Percentiles rank a stretch among this genome's conserved stretches.
Conservation (phyloP, 1,140 invertebrate genomes). For the Pectinophora gossypiella region DNA sequence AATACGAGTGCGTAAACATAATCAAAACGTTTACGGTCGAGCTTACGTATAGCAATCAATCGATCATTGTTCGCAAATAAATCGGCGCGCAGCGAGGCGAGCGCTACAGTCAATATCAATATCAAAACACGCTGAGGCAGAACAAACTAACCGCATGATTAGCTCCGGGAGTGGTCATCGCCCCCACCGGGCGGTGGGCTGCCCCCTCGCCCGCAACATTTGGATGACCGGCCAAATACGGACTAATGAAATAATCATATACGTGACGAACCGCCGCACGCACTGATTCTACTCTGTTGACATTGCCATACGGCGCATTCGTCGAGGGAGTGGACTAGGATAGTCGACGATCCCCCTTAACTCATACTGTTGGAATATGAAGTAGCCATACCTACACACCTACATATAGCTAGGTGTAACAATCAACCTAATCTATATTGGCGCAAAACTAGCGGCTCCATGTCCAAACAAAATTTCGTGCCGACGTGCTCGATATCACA, state of each 20-base stretch:
- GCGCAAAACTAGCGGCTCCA: too few species aligned
- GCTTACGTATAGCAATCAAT: slow-evolving; percentile 67
- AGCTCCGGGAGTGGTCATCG: slow-evolving; percentile 65
- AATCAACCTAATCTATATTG: too few species aligned
- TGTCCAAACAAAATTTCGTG: background rate
- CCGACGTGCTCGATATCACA: background rate
- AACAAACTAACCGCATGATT: slow-evolving; percentile 75
- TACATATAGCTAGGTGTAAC: background rate
- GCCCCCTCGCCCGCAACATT: slow-evolving; percentile 40
- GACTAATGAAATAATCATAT: slow-evolving; percentile 75
- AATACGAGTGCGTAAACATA: slow-evolving; percentile 64
- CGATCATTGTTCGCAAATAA: slow-evolving; percentile 74
- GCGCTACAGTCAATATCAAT: slow-evolving; percentile 72
- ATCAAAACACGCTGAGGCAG: slow-evolving; percentile 74
- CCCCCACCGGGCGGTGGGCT: slow-evolving; percentile 26
- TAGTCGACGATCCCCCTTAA: background rate
- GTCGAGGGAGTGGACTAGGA: background rate
- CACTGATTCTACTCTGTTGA: slow-evolving; percentile 47
- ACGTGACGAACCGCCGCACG: slow-evolving; percentile 52
- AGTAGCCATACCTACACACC: background rate
- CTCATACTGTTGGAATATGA: background rate
- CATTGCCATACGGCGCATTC: slow-evolving; percentile 21
- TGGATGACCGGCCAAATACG: slow-evolving; percentile 68
- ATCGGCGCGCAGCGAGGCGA: slow-evolving; percentile 66
- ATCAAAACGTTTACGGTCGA: slow-evolving; percentile 65